phyloP scores from a whole-genome alignment of 1,140 invertebrate genomes.

The Heliconius hermathena region DNA sequence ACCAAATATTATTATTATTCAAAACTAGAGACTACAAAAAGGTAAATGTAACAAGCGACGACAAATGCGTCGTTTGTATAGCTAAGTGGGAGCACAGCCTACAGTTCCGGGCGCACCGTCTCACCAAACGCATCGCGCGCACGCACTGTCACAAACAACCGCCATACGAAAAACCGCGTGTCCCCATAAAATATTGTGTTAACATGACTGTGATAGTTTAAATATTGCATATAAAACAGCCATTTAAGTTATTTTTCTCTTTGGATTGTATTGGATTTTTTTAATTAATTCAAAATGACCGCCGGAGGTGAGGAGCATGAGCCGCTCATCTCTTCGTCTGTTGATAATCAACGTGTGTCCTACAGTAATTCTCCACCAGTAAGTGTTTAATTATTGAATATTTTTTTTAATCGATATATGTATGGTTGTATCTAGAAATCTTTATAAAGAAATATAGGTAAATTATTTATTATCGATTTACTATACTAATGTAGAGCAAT shows the following conservation, averaged over 20 bases:
- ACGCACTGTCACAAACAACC: conserved; percentile 38
- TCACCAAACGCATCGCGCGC: conserved; percentile 38
- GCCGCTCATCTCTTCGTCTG: conserved; percentile 68
- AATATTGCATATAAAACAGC: background rate
- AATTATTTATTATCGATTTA: background rate
- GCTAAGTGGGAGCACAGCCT: background rate
- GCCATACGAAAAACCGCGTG: conserved; percentile 39
- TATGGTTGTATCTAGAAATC: background rate
- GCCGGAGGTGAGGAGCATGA: conserved; percentile 72
- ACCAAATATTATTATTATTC: conserved; percentile 1
- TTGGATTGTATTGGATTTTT: conserved; percentile 35
- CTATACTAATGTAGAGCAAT: background rate
- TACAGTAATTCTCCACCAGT: conserved; percentile 70
- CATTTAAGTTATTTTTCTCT: conserved; percentile 23
- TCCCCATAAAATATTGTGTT: conserved; percentile 28
- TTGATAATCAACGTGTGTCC: conserved; percentile 72
- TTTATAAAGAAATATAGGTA: background rate
- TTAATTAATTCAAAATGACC: conserved; percentile 63
- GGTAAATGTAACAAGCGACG: background rate
- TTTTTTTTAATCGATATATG: background rate
- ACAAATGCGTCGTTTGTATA: background rate
- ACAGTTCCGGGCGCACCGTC: conserved; percentile 42
- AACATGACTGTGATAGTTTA: conserved; percentile 43
- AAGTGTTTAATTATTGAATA: conserved; percentile 20
- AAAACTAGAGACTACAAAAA: background rate